These are phyloP conservation scores for Sitta carolinensis DNA, from an alignment of 2,797 vertebrate species.

Conservation along the genomic window DNA sequence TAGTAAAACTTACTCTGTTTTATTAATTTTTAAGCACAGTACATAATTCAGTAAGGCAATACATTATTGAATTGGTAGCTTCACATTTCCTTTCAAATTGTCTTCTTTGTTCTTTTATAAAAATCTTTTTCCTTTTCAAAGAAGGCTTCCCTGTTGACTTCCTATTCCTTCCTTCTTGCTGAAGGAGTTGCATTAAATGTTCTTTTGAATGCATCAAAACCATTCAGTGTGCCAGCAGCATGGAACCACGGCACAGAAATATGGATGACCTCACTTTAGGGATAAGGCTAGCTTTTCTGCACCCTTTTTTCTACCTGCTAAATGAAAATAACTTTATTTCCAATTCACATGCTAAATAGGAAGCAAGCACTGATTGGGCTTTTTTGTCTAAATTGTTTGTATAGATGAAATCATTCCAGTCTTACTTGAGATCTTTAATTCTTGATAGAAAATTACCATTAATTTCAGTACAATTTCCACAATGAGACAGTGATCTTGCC, in stretches of 20 bases:
- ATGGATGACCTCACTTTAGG: background rate
- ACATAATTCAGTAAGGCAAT: background rate
- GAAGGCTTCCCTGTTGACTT: background rate
- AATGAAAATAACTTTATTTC: background rate
- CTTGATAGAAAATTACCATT: background rate
- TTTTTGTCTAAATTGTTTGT: background rate
- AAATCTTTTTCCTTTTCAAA: background rate
- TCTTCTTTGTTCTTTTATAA: background rate
- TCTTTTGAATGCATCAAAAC: background rate
- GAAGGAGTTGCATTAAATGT: background rate
- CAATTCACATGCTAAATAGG: background rate
- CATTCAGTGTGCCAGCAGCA: background rate
- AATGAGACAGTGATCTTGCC: background rate
- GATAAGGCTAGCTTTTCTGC: background rate
- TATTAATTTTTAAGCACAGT: background rate
- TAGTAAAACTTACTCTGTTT: background rate
- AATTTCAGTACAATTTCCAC: background rate
- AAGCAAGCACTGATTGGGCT: background rate
- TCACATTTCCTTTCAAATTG: background rate
- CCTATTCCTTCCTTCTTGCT: background rate
- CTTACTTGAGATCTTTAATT: background rate
- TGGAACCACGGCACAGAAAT: background rate
- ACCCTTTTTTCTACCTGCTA: background rate
- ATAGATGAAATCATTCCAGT: background rate
- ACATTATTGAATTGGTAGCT: background rate